phyloP scores from a whole-genome alignment of 2,888 invertebrate genomes.

The Teleogryllus oceanicus region DNA sequence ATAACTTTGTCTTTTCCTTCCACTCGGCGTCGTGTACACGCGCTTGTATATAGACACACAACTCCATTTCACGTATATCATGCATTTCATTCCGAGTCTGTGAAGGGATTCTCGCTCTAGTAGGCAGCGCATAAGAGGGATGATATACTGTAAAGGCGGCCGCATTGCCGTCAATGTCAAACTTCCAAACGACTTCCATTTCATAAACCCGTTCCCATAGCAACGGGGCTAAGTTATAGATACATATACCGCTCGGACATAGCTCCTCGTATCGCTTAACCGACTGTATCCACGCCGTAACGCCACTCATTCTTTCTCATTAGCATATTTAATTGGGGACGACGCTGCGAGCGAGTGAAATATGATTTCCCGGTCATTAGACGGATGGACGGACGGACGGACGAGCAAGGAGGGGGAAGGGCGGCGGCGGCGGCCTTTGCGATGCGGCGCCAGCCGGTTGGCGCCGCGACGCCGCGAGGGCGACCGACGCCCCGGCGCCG shows the following conservation, averaged over 20 bases:
- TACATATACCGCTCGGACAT: conserved; percentile 25
- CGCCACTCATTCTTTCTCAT: conserved; percentile 26
- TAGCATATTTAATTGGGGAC: conserved; percentile 30
- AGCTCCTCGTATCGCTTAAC: conserved; percentile 10
- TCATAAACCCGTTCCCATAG: conserved; percentile 30
- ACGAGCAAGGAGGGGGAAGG: background rate
- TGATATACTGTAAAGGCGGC: conserved; percentile 26
- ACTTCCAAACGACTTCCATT: conserved; percentile 28
- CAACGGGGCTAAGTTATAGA: conserved; percentile 29
- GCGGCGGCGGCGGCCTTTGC: background rate
- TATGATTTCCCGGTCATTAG: conserved; percentile 28
- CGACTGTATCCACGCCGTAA: background rate
- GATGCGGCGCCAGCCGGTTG: background rate
- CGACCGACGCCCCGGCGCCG: background rate
- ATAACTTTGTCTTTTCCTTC: conserved; percentile 18
- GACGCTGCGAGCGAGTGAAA: conserved; percentile 24
- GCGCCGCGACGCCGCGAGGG: background rate
- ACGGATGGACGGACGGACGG: background rate
- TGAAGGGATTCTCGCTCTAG: conserved; percentile 9
- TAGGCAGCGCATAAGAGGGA: conserved; percentile 19
- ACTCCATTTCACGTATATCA: conserved; percentile 18
- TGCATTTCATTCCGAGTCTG: conserved; percentile 3
- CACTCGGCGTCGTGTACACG: background rate
- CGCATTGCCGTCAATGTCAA: conserved; percentile 24
- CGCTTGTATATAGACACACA: conserved; percentile 9